Evolutionary conservation across 2,888 invertebrate species (phyloP), one percentile per base, ranked within the genome.

Genomic region (Poecilobothrus nobilitatus): DNA sequence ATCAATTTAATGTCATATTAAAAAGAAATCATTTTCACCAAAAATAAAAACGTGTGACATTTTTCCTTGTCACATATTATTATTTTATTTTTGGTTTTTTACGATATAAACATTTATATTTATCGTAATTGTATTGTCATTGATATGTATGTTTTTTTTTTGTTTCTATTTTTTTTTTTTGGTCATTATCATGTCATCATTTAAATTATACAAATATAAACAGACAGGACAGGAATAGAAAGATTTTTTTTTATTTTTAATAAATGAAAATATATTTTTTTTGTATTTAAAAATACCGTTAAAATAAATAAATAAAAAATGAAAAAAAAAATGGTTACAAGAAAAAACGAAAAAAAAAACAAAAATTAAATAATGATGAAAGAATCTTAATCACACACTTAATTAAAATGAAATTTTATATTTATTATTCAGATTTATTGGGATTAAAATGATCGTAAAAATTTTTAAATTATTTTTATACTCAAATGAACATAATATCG

Each of bases 1-100:
- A 53, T 53, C 53, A 53, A 53, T 53, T 53, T 53, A 18, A 18
- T 53, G 53, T 53, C 53, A 53, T 53, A 53, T 53, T 53, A 53
- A 53, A 53, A 53, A 18, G 53, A 53, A 53, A 53, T 53, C 53
- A 53, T 53, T 53, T 53, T 53, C 15, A 53, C 15, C 9, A 53
- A 6, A 53, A 53, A 18, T 18, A 18, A 53, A 53, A 53, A 53
- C 18, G 53, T 15, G 53, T 53, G 53, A 53, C 53, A 53, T 53
- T 53, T 53, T 53, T 53, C 18, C 18, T 53, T 53, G 53, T 53
- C 53, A 53, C 53, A 53, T n/a, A 53, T 53, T 41, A 12, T 12
- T 6, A 41, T 41, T 6, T 41, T 8, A 41, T 41, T 41, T 41
- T 15, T 12, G 41, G 4, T 41, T 6, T 41, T 53, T 53, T 53